Conservation (phyloP, 2,113 vertebrate species). For the Emydura subglobosa region DNA sequence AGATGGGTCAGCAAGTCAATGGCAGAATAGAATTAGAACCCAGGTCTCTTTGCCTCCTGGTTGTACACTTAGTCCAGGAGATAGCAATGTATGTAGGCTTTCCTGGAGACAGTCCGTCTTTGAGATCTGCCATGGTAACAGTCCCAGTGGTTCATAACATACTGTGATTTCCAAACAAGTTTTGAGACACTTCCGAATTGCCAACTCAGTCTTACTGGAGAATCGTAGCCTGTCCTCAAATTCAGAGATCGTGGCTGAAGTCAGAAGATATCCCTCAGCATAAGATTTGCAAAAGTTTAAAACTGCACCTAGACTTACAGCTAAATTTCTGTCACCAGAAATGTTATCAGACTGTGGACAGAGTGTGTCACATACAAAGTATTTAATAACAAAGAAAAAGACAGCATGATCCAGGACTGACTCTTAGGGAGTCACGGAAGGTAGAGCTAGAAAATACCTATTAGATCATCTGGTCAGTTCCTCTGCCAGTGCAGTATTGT, state of each 20-base stretch:
- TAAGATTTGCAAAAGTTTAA: not conserved
- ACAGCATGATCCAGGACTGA: conserved; percentile 34
- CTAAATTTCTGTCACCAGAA: conserved; percentile 39
- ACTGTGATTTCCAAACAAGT: conserved; percentile 22
- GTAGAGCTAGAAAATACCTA: conserved; percentile 67
- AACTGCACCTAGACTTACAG: not conserved
- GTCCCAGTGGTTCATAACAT: not conserved
- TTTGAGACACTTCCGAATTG: conserved; percentile 45
- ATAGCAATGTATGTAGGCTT: rapidly evolving
- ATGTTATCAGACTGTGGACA: conserved; percentile 10
- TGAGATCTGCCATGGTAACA: no score
- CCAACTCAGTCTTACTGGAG: conserved; percentile 20
- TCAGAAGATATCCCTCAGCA: not conserved
- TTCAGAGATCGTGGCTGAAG: not conserved
- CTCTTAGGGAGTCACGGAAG: not conserved
- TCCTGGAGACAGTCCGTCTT: not conserved
- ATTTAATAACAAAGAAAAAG: conserved; percentile 55
- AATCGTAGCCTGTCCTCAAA: not conserved
- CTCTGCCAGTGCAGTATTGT: not conserved
- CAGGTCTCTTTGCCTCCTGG: not conserved
- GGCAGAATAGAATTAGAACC: not conserved
- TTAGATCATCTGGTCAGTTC: conserved; percentile 46
- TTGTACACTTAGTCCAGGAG: not conserved
- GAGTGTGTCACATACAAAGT: conserved; percentile 49
- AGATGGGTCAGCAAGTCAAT: rapidly evolving